A percentile compares a stretch with the other conserved stretches of the same genome.
These are phyloP conservation scores for Ennomos fuscantarius DNA, from an alignment of 2,888 invertebrate genomes.

Conservation along the genomic window DNA sequence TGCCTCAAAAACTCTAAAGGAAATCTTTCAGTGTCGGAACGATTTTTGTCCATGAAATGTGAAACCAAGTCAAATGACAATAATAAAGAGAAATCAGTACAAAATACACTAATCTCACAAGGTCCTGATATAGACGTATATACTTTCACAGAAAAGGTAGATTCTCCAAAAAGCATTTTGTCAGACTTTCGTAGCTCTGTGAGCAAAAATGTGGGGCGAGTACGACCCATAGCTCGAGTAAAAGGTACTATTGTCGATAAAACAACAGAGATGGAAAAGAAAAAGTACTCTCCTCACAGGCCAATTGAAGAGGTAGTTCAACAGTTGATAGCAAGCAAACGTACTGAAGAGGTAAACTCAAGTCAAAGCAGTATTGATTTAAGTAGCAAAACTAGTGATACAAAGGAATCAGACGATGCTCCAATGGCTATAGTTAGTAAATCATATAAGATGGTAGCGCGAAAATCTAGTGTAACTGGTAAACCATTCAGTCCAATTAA, in stretches of 20 bases:
- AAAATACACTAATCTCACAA: conserved; percentile 69
- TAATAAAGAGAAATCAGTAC: conserved; percentile 62
- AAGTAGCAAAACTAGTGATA: conserved; percentile 40
- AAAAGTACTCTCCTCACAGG: conserved; percentile 77
- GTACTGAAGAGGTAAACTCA: conserved; percentile 65
- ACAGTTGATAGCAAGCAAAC: conserved; percentile 74
- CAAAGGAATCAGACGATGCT: conserved; percentile 60
- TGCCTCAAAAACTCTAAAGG: conserved; percentile 78
- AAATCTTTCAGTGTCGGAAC: conserved; percentile 75
- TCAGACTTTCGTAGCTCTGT: conserved; percentile 74
- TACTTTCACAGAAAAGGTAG: conserved; percentile 79
- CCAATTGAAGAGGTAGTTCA: conserved; percentile 81
- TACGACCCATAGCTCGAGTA: conserved; percentile 79
- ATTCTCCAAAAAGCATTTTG: conserved; percentile 78
- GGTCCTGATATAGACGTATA: conserved; percentile 79
- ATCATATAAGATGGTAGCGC: conserved; percentile 82
- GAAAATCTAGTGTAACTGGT: conserved; percentile 81
- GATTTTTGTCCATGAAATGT: conserved; percentile 73
- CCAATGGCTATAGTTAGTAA: conserved; percentile 78
- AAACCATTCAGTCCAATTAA: conserved; percentile 79
- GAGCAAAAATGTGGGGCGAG: conserved; percentile 74
- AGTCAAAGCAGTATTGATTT: conserved; percentile 51
- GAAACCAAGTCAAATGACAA: conserved; percentile 69
- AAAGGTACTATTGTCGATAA: conserved; percentile 81
- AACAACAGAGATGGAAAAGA: conserved; percentile 73